A percentile compares a stretch with the other conserved stretches of the same genome.
These are phyloP conservation scores for Orius insidiosus DNA, from an alignment of 1,140 invertebrate species.

Conservation along the genomic window DNA sequence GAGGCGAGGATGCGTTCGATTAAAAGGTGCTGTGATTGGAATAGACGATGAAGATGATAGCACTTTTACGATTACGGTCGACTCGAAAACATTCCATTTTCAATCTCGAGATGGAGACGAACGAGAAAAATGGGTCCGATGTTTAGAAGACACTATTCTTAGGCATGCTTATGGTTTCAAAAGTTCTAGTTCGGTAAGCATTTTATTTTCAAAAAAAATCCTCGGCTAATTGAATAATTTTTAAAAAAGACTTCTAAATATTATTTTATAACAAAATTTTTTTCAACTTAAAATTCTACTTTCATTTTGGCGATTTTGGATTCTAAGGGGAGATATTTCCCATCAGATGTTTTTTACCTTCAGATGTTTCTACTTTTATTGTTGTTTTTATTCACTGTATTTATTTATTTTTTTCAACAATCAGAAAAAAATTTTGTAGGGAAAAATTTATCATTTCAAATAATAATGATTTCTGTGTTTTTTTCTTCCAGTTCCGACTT, in stretches of 20 bases:
- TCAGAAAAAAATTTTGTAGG: too few species aligned
- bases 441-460: too few species aligned
- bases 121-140: slow-evolving; percentile 86
- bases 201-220: too few species aligned
- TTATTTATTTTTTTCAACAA: too few species aligned
- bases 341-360: too few species aligned
- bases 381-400: too few species aligned
- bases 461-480: too few species aligned
- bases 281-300: too few species aligned
- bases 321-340: too few species aligned
- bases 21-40: slow-evolving; percentile 88
- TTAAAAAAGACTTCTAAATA: neutral
- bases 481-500: slow-evolving; percentile 33
- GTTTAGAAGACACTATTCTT: slow-evolving; percentile 84
- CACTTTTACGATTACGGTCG: slow-evolving; percentile 97
- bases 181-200: slow-evolving; percentile 16
- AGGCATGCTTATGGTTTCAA: slow-evolving; percentile 46
- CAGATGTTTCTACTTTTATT: too few species aligned
- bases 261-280: neutral
- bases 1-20: slow-evolving; percentile 81
- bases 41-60: slow-evolving; percentile 99
- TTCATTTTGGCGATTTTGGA: too few species aligned
- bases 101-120: slow-evolving; percentile 85
- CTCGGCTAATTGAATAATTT: neutral
- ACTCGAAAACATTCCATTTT: slow-evolving; percentile 98